Conservation (phyloP, 2,797 vertebrate species). For the Syngnathus acus region DNA sequence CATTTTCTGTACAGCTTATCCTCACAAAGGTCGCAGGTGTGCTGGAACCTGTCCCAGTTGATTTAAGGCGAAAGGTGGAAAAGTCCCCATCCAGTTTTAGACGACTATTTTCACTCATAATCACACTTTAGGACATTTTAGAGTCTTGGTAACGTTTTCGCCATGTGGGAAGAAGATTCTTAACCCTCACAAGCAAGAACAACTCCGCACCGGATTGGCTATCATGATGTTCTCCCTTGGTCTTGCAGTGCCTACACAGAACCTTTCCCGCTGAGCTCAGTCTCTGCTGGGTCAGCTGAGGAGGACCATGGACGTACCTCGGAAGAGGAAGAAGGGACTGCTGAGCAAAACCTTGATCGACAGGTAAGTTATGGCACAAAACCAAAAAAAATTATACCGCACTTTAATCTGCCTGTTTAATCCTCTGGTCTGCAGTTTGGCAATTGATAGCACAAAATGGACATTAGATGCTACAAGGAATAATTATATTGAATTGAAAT, state of each 20-base stretch:
- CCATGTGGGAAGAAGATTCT: not conserved
- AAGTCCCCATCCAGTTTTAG: not conserved
- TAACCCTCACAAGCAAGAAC: not conserved
- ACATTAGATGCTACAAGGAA: not conserved
- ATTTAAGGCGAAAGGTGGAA: not conserved
- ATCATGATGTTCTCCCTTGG: not conserved
- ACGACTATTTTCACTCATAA: not conserved
- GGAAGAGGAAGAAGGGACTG: constrained; percentile 80
- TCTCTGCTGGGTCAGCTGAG: constrained; percentile 71
- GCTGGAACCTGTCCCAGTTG: not conserved
- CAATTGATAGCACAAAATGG: not conserved
- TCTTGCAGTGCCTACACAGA: constrained; percentile 88
- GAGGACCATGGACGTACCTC: constrained; percentile 89
- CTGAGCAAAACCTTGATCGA: constrained; percentile 68
- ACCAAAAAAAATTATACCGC: not conserved
- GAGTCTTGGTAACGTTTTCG: too few species aligned
- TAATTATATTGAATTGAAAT: not conserved
- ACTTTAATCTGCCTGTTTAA: too few species aligned
- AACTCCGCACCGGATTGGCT: not conserved
- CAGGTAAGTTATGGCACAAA: constrained; percentile 69
- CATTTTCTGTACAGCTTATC: not conserved
- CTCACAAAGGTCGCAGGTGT: not conserved
- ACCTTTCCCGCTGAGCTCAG: constrained; percentile 81
- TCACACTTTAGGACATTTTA: not conserved
- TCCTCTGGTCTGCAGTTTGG: not conserved